Conservation (phyloP, 1,140 invertebrate species). For the Trinorchestia longiramus region DNA sequence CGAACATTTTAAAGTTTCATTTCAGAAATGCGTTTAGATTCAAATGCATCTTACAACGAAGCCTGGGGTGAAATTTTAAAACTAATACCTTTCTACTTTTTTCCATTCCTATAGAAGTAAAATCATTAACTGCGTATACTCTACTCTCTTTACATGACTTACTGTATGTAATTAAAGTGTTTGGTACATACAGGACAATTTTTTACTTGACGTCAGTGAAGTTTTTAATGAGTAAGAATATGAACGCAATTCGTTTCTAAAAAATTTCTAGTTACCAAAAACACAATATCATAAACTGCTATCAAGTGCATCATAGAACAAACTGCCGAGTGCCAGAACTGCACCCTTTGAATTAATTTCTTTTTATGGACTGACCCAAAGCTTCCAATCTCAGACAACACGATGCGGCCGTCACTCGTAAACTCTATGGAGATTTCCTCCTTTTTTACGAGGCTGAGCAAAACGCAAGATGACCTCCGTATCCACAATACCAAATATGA, state of each 20-base stretch:
- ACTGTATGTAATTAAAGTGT: not conserved
- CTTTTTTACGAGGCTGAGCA: not conserved
- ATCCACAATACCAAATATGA: slow-evolving; percentile 1
- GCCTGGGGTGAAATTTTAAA: not conserved
- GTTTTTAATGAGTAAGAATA: not conserved
- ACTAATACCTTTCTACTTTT: not conserved
- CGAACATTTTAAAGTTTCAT: no score
- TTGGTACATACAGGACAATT: not conserved
- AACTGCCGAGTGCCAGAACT: not conserved
- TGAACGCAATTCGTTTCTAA: not conserved
- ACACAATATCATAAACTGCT: not conserved
- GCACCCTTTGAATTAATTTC: slow-evolving; percentile 1
- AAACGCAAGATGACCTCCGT: not conserved
- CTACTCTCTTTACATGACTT: not conserved
- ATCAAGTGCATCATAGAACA: not conserved
- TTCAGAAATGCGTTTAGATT: no score
- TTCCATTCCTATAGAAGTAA: not conserved
- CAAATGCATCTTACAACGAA: not conserved
- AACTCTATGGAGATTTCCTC: slow-evolving; percentile 24
- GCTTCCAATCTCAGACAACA: slow-evolving; percentile 30
- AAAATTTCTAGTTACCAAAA: not conserved
- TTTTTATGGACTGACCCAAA: not conserved
- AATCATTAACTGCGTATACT: not conserved
- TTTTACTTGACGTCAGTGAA: not conserved
- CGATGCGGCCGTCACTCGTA: not conserved